phyloP scores from a whole-genome alignment of 2,113 vertebrate genomes.

The Mesembrinibis cayennensis region DNA sequence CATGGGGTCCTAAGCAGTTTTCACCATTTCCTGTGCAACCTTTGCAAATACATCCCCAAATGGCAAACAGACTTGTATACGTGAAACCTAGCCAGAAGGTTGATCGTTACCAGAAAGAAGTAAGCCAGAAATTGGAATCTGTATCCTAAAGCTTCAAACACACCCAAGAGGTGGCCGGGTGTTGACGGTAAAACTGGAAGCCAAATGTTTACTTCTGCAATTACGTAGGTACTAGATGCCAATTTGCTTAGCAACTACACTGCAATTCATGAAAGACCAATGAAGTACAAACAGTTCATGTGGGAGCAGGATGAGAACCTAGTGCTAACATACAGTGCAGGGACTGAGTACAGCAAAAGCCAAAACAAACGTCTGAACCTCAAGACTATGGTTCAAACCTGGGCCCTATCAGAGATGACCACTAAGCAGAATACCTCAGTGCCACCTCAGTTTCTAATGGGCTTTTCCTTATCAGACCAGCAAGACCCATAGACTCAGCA shows the following conservation, averaged over 20 bases:
- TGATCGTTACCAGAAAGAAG: constrained; percentile 3
- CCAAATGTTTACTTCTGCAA: constrained; percentile 66
- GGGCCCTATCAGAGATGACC: background rate
- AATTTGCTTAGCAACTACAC: constrained; percentile 60
- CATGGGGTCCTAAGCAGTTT: background rate
- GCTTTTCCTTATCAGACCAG: background rate
- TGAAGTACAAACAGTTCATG: constrained; percentile 48
- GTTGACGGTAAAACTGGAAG: constrained; percentile 45
- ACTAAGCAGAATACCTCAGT: background rate
- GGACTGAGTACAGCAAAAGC: background rate
- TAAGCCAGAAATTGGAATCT: constrained; percentile 53
- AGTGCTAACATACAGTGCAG: constrained; percentile 8
- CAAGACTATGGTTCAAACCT: background rate
- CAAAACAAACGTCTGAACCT: background rate
- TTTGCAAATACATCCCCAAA: background rate
- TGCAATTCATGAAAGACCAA: constrained; percentile 51
- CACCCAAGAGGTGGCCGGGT: constrained; percentile 66
- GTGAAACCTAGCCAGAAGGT: background rate
- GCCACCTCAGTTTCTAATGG: background rate
- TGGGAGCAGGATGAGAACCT: constrained; percentile 25
- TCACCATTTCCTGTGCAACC: background rate
- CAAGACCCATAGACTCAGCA: background rate
- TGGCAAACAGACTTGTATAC: background rate
- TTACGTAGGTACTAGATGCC: constrained; percentile 24
- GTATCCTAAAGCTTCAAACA: constrained; percentile 61